Evolutionary conservation across 2,797 vertebrate species (phyloP).

Genomic region (Brachyrhaphis roseni): DNA sequence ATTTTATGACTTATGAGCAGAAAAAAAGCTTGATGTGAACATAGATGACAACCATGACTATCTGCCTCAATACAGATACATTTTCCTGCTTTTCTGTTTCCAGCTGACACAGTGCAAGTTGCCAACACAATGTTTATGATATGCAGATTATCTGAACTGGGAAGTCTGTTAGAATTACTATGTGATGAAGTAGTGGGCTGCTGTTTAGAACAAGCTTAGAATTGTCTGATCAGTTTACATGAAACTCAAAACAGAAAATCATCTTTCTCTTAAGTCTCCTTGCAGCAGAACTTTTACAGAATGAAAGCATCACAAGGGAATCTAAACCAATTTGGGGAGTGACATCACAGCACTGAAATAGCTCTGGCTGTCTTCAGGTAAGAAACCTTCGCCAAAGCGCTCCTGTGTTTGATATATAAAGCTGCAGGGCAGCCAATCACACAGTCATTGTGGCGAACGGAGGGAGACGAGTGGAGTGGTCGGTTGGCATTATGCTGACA

Average conservation of each 20-base stretch:
- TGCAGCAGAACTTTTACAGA: constrained; percentile 10
- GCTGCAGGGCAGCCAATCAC: constrained; percentile 63
- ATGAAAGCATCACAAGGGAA: constrained; percentile 25
- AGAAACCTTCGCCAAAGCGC: constrained; percentile 41
- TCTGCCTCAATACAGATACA: constrained; percentile 56
- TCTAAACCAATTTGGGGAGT: constrained; percentile 36
- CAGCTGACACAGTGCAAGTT: constrained; percentile 29
- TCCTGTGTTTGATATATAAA: constrained; percentile 49
- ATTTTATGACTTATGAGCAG: constrained; percentile 33
- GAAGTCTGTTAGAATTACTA: constrained; percentile 28
- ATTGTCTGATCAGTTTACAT: constrained; percentile 9
- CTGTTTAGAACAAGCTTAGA: neutral
- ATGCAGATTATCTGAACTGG: constrained; percentile 31
- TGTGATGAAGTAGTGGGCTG: constrained; percentile 17
- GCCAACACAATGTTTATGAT: constrained; percentile 38
- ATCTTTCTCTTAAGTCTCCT: constrained; percentile 3
- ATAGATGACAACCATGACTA: constrained; percentile 64
- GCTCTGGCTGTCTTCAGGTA: constrained; percentile 40
- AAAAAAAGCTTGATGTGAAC: constrained; percentile 47
- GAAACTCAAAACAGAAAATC: constrained; percentile 6
- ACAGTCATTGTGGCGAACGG: constrained; percentile 45
- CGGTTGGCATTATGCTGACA: constrained; percentile 78
- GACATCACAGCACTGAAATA: constrained; percentile 40
- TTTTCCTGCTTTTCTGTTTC: constrained; percentile 35
- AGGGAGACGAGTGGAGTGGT: constrained; percentile 62